Percentiles rank a stretch among this genome's conserved stretches.
Conservation (phyloP, 2,888 invertebrate species). For the Adineta ricciae region DNA sequence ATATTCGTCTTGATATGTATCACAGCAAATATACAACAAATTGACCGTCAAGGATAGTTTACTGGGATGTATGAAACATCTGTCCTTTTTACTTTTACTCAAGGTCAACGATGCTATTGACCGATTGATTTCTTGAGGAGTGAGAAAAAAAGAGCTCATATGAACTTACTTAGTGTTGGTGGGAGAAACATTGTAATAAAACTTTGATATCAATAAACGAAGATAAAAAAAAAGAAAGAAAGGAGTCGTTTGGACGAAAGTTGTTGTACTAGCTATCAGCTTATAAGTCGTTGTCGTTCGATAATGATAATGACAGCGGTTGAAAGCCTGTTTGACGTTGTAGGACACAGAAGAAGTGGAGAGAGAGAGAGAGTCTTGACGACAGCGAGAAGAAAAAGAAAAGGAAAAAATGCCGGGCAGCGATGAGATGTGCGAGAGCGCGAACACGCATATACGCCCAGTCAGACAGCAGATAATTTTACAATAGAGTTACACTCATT, state of each 20-base stretch:
- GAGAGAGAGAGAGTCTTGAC: neutral
- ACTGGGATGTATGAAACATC: neutral
- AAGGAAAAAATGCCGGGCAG: neutral
- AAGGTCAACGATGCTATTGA: neutral
- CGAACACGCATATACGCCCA: neutral
- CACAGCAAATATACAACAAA: neutral
- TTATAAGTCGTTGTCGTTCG: constrained; percentile 1
- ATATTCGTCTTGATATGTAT: neutral
- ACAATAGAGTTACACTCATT: constrained; percentile 5
- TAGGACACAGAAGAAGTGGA: neutral
- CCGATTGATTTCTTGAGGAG: neutral
- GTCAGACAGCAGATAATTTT: constrained; percentile 7
- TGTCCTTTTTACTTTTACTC: neutral
- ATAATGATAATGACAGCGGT: constrained; percentile 3
- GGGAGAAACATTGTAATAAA: neutral
- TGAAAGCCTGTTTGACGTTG: neutral
- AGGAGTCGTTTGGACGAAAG: neutral
- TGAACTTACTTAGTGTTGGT: neutral
- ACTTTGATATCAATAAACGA: neutral
- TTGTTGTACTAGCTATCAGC: neutral
- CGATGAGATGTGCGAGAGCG: constrained; percentile 8
- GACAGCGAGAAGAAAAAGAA: neutral
- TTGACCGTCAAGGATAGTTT: neutral
- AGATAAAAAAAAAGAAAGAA: neutral
- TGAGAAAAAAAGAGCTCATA: neutral